Base-by-base conservation (phyloP, 2,888 invertebrate genomes). In the Frankliniella intonsa region DNA sequence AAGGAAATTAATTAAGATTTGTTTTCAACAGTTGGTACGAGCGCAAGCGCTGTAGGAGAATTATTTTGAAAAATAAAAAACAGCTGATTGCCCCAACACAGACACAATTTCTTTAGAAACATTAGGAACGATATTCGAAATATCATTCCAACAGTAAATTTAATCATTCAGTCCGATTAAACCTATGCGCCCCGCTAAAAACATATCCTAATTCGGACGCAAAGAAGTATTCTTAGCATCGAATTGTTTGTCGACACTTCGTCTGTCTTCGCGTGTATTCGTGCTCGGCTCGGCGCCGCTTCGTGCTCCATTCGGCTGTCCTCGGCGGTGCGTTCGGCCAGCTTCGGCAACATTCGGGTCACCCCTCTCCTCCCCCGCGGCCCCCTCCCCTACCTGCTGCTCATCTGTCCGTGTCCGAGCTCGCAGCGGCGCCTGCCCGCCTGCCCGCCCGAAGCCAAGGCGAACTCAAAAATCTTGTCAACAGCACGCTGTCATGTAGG, bases 391-490 rank as follows among this genome's bases (percentile, higher is more conserved):
- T 17, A 17, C 62, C 62, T n/a, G 55, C 14, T 62, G n/a, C 62
- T 17, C 62, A 17, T n/a, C 22, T 76, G 25, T 25, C 69, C 69
- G 22, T 17, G 2, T 17, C 19, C 22, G 69, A 12, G 69, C 69
- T 12, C 69, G 69, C 0, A 25, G 69, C 69, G 25, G 69, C 69
- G 69, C 69, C 69, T 22, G 69, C 69, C 1, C 25, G 69, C 38
- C 38, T 38, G 38, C 38, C 38, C 38, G 38, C 38, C 38, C 38
- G 38, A 38, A 38, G 38, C 38, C 38, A 38, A 76, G 12, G 9
- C 8, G 9, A 76, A 76, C 69, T 76, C 69, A 76, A 76, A 76
- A 76, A 25, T 76, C 69, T 25, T 76, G 69, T 76, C 69, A 76
- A 76, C 69, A 69, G 69, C 69, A 76, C 25, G 69, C 69, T 76